Evolutionary conservation across 1,140 invertebrate genomes (phyloP).

Genomic region (Probaryconus sp.): DNA sequence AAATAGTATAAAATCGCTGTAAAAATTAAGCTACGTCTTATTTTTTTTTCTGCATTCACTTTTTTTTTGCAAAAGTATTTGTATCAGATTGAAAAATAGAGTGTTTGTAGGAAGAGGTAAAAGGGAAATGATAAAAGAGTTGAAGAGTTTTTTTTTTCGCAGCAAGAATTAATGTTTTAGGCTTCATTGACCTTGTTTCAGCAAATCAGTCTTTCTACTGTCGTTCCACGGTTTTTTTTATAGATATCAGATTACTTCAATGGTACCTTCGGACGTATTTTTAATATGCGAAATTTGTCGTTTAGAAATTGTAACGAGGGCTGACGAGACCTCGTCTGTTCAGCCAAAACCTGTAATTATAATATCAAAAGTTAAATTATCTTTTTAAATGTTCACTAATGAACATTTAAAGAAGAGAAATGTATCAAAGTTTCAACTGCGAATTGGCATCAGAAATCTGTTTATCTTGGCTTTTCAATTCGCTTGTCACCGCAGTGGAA

Average conservation of each 20-base stretch:
- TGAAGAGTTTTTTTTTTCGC: conserved; percentile 41
- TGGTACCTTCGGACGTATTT: conserved; percentile 14
- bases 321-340: conserved; percentile 83
- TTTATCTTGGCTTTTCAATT: too few species aligned
- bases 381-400: too few species aligned
- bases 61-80: conserved; percentile 35
- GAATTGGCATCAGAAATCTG: background rate
- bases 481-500: too few species aligned
- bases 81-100: conserved; percentile 64
- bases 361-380: conserved; percentile 12
- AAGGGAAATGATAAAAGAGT: conserved; percentile 41
- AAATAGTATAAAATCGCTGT: conserved; percentile 77
- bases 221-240: conserved; percentile 39
- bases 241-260: conserved; percentile 21
- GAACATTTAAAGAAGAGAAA: conserved; percentile 11
- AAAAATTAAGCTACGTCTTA: conserved; percentile 5
- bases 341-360: conserved; percentile 80
- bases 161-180: conserved; percentile 53
- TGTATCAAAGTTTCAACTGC: too few species aligned
- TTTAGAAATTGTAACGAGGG: conserved; percentile 81
- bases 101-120: conserved; percentile 51
- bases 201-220: conserved; percentile 72
- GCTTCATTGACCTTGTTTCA: conserved; percentile 59
- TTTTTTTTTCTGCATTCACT: conserved; percentile 16
- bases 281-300: conserved; percentile 67